Base-by-base conservation (phyloP, 2,888 invertebrate genomes). In the Sphinx pinastri region DNA sequence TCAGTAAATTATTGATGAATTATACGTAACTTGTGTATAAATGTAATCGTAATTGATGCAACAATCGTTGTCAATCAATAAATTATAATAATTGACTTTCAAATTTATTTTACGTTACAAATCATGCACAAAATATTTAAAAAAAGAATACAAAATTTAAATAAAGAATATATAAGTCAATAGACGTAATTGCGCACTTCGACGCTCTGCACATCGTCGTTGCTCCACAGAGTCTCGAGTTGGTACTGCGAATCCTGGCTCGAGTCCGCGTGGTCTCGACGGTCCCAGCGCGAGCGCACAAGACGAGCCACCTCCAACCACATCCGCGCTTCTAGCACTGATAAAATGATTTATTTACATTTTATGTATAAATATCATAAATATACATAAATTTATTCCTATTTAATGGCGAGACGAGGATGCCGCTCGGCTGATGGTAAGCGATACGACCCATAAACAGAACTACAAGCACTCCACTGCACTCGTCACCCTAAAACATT, bases 181-280 rank as follows among this genome's bases (percentile, higher is more conserved):
- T 92, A 92, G 10, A 90, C 76, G 67, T 86, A 91, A 76, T 91
- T 93, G 19, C 84, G 83, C 51, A 93, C 86, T 84, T 93, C 93
- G 8, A 93, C 83, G 74, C 93, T 93, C 49, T 88, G 90, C 2
- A 87, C 87, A 12, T 91, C 92, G 0, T 91, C 90, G 67, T 91
- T 90, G 75, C 88, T 91, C 90, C 91, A 91, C 0, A 92, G 80
- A 0, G 92, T 92, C 70, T 92, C 86, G 0, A 90, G 81, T 71
- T 90, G 88, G 67, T 84, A 84, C 12, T 77, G 78, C 0, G 82
- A 59, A 31, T 80, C 79, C 1, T 73, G 76, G 0, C 78, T 69
- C 0, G 74, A 68, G 13, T 74, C 74, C 31, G 77, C 71, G 69
- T 81, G 73, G 45, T 84, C 81, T 0, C 88, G 81, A 1, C 83